These are phyloP conservation scores for Drosophila melanica DNA, from an alignment of 1,140 invertebrate species.

Conservation along the genomic window DNA sequence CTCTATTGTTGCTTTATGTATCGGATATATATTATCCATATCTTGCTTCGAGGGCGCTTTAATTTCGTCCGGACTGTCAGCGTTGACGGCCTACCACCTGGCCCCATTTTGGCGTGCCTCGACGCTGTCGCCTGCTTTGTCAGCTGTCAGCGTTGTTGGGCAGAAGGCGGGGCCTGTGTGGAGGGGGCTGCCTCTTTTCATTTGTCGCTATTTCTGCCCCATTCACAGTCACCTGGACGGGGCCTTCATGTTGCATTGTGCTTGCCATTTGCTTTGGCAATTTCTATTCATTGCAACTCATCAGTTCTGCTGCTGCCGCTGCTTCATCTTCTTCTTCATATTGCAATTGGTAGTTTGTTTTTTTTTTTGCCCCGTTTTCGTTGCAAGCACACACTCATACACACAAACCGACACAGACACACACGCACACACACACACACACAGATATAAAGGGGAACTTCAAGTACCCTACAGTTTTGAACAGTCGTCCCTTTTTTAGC, in stretches of 20 bases:
- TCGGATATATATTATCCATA: conserved; percentile 4
- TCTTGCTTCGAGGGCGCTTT: background rate
- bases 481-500: conserved; percentile 21
- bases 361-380: background rate
- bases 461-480: background rate
- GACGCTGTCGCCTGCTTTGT: conserved; percentile 23
- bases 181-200: conserved; percentile 13
- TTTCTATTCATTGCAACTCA: conserved; percentile 83
- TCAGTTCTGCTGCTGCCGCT: conserved; percentile 52
- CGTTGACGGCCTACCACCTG: conserved; percentile 26
- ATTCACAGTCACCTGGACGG: conserved; percentile 19
- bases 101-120: conserved; percentile 7
- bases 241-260: conserved; percentile 40
- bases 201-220: conserved; percentile 23
- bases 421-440: conserved; percentile 15
- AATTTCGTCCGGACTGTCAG: conserved; percentile 26
- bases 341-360: conserved; percentile 40
- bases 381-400: background rate
- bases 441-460: background rate
- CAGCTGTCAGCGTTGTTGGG: conserved; percentile 32
- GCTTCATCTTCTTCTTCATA: conserved; percentile 38
- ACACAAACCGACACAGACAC: conserved; percentile 10
- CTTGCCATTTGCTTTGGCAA: conserved; percentile 74
- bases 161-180: background rate
- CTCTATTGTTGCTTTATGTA: too few species aligned